phyloP scores from a whole-genome alignment of 37 sponge, comb jelly and placozoan genomes.

The Cladorhizidae sp. region DNA sequence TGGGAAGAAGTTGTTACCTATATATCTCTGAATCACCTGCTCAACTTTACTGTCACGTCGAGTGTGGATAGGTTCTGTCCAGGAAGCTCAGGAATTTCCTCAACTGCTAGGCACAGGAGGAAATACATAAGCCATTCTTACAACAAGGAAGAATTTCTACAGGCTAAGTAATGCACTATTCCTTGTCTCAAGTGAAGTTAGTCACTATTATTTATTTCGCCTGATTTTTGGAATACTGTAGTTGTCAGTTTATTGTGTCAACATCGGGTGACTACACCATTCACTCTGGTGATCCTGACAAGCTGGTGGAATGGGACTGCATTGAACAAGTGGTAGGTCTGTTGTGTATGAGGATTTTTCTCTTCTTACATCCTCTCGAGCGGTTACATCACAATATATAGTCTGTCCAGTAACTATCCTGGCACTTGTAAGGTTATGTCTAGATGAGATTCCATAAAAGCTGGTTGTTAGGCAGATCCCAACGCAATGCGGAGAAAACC shows the following conservation, averaged over 20 bases:
- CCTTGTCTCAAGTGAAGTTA: background rate
- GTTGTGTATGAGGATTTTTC: no score
- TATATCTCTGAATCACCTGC: conserved; percentile 78
- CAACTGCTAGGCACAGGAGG: conserved; percentile 6
- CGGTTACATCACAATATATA: no score
- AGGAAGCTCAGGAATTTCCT: no score
- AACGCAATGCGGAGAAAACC: no score
- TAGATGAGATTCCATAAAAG: no score
- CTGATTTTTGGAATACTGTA: conserved; percentile 9
- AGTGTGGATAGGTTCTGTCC: no score
- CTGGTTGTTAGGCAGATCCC: no score
- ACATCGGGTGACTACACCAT: conserved; percentile 64
- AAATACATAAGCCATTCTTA: conserved; percentile 9
- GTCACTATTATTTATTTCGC: no score
- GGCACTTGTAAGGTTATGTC: no score
- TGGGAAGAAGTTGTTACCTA: conserved; percentile 8
- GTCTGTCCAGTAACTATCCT: no score
- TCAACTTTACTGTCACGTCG: conserved; percentile 63
- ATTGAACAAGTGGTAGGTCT: conserved; percentile 89
- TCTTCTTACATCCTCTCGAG: no score
- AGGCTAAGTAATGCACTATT: conserved; percentile 67
- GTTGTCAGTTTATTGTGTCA: conserved; percentile 88
- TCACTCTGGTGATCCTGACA: conserved; percentile 72
- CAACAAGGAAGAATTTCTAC: conserved; percentile 87
- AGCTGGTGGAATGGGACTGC: conserved; percentile 75